Conservation (phyloP, 2,797 vertebrate species). For the Pipistrellus kuhlii region DNA sequence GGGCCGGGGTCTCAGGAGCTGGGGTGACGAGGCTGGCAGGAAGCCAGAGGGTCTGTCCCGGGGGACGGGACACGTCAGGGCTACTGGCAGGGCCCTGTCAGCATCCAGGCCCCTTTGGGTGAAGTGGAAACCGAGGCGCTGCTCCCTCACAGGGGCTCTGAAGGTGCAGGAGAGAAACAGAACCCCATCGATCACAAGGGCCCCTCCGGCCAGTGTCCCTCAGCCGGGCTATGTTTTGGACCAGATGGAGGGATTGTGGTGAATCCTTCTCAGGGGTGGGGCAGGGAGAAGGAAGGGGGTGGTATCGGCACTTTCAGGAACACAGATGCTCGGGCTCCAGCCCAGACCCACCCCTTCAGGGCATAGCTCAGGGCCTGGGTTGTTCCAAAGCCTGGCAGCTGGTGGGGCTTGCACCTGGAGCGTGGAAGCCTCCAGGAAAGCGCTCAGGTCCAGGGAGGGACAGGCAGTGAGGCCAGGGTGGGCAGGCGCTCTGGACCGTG, state of each 20-base stretch:
- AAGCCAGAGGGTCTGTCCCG: background rate
- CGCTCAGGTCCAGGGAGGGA: background rate
- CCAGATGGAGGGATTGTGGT: background rate
- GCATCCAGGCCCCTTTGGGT: background rate
- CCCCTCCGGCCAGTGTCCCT: accelerated
- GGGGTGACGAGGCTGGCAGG: background rate
- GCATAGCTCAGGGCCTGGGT: background rate
- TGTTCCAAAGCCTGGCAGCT: background rate
- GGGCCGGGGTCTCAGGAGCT: accelerated
- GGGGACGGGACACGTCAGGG: background rate
- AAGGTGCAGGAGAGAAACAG: background rate
- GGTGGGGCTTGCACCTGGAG: background rate
- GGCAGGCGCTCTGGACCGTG: background rate
- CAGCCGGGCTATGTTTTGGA: background rate
- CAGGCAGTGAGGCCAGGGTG: background rate
- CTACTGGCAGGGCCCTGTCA: background rate
- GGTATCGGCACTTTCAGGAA: too few species aligned
- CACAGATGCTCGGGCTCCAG: background rate
- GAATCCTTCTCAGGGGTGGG: too few species aligned
- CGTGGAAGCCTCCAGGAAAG: background rate
- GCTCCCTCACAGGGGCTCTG: background rate
- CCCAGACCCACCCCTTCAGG: background rate
- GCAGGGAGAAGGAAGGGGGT: too few species aligned
- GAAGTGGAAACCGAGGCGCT: background rate
- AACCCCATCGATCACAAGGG: background rate